Conservation (phyloP, 2,113 vertebrate genomes). For the Sialia sialis region DNA sequence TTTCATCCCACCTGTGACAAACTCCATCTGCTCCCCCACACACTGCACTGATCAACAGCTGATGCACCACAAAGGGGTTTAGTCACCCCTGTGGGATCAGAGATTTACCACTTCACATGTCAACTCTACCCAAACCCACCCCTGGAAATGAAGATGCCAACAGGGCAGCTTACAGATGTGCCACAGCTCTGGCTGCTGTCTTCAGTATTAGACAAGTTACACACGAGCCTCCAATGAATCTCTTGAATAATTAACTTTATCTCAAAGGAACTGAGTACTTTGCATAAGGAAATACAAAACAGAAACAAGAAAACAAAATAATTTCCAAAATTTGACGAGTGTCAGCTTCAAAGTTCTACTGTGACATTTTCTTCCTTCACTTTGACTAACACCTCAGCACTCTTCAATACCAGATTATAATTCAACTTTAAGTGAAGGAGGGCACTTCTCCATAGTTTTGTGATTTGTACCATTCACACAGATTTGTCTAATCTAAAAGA, state of each 20-base stretch:
- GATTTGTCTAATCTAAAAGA: background rate
- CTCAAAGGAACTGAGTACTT: background rate
- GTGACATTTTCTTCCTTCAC: background rate
- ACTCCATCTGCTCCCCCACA: background rate
- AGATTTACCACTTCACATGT: background rate
- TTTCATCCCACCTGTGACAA: background rate
- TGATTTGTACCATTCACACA: background rate
- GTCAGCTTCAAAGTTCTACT: background rate
- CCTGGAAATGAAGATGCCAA: background rate
- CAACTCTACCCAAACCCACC: background rate
- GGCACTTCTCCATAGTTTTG: background rate
- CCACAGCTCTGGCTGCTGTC: background rate
- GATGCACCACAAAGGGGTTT: background rate
- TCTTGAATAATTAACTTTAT: background rate
- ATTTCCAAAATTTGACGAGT: background rate
- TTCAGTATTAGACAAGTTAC: background rate
- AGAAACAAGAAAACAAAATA: background rate
- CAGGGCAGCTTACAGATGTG: background rate
- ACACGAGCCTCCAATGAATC: background rate
- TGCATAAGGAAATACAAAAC: background rate
- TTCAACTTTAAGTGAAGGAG: background rate
- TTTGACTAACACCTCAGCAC: background rate
- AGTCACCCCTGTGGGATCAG: background rate
- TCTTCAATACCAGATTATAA: background rate
- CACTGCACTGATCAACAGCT: background rate